These are phyloP conservation scores for Corydoras sp. DNA, from an alignment of 2,113 vertebrate species.

Conservation along the genomic window DNA sequence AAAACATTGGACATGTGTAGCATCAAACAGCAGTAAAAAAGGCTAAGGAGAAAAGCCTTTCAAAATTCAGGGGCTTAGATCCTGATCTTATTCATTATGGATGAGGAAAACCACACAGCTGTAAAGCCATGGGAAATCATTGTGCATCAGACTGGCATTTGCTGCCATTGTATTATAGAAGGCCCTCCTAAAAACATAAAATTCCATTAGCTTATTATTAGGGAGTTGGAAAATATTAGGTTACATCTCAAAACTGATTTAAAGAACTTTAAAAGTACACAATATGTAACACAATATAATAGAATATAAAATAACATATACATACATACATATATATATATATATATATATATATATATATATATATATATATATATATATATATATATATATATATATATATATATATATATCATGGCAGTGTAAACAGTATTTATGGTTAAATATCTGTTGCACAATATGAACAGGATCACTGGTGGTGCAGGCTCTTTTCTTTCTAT, in stretches of 20 bases:
- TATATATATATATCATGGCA: no score
- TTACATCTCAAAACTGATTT: conserved; percentile 17
- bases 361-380: no score
- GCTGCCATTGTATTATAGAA: conserved; percentile 9
- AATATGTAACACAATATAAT: no score
- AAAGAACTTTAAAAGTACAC: background rate
- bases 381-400: no score
- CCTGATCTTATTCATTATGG: conserved; percentile 35
- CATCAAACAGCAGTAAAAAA: conserved; percentile 24
- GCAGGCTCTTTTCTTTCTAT: conserved; percentile 14
- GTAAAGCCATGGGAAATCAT: conserved; percentile 36
- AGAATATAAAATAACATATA: no score
- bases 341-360: no score
- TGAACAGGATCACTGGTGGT: background rate
- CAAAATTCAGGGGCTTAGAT: conserved; percentile 20
- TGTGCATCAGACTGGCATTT: conserved; percentile 27
- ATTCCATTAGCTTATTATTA: conserved; percentile 21
- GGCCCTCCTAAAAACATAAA: conserved; percentile 1
- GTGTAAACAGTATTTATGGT: no score
- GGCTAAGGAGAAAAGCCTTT: conserved; percentile 13
- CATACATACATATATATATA: no score
- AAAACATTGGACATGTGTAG: conserved; percentile 12
- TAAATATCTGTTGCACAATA: background rate
- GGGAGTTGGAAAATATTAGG: conserved; percentile 19
- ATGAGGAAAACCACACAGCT: conserved; percentile 30